A percentile compares a stretch with the other conserved stretches of the same genome.
Evolutionary conservation across 2,113 vertebrate species (phyloP).

Genomic region (Bambusicola thoracicus): DNA sequence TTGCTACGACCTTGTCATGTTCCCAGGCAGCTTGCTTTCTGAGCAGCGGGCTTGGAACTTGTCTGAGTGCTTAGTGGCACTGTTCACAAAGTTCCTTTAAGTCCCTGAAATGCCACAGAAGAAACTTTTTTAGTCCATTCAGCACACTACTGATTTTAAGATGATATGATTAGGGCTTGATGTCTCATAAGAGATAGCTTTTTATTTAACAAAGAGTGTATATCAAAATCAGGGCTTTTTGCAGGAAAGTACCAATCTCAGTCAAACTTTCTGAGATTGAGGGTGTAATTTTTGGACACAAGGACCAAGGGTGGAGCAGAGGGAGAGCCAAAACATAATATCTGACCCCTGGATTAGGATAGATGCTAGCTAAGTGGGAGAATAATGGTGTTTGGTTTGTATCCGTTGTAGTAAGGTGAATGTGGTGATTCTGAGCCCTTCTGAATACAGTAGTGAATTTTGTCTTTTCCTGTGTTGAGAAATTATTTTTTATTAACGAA

Average conservation of each 20-base stretch:
- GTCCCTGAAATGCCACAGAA: background rate
- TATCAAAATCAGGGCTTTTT: background rate
- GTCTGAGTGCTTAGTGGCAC: background rate
- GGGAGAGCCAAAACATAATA: background rate
- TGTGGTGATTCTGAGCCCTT: background rate
- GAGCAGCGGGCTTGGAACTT: background rate
- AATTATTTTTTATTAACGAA: background rate
- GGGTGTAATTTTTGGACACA: background rate
- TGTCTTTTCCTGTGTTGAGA: background rate
- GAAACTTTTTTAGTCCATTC: background rate
- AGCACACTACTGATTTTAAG: background rate
- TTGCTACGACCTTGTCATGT: slow-evolving; percentile 6
- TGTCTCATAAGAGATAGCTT: background rate
- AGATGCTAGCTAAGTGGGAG: background rate
- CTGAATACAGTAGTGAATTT: background rate
- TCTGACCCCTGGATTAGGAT: background rate
- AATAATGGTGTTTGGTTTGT: background rate
- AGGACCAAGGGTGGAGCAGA: background rate
- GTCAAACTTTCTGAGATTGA: background rate
- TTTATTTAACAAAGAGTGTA: background rate
- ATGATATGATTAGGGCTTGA: background rate
- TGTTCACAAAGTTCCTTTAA: background rate
- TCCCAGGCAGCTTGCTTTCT: slow-evolving; percentile 30
- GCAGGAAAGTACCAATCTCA: background rate
- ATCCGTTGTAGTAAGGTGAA: background rate